Evolutionary conservation across 1,140 invertebrate genomes (phyloP).

Genomic region (Bilobella aurantiaca): DNA sequence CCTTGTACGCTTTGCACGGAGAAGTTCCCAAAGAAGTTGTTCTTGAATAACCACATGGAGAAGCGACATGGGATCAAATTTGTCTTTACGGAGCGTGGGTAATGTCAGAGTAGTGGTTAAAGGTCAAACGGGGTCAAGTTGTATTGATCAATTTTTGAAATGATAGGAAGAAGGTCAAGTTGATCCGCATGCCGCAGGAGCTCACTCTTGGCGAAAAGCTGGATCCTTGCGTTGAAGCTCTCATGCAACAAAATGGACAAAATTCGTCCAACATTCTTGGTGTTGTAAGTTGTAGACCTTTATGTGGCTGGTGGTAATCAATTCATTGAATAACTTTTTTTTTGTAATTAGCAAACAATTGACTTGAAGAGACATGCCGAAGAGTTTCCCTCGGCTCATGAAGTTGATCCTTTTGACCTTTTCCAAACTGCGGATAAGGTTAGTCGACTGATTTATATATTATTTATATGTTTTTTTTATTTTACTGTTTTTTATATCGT

Average conservation of each 20-base stretch:
- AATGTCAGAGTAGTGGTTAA: not conserved
- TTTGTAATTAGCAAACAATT: not conserved
- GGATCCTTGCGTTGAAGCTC: slow-evolving; percentile 22
- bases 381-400: not conserved
- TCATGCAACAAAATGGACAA: slow-evolving; percentile 1
- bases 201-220: slow-evolving; percentile 20
- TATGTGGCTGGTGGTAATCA: not conserved
- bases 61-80: slow-evolving; percentile 27
- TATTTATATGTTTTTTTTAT: not conserved
- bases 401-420: not conserved
- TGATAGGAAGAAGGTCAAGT: slow-evolving; percentile 24
- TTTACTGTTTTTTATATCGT: not conserved
- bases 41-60: slow-evolving; percentile 27
- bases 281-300: slow-evolving; percentile 5
- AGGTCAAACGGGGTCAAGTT: not conserved
- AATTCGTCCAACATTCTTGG: not conserved
- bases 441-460: not conserved
- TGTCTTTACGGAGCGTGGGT: slow-evolving; percentile 29
- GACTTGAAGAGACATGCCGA: not conserved
- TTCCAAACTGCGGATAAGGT: not conserved
- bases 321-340: not conserved
- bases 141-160: not conserved
- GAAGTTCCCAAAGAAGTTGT: slow-evolving; percentile 22
- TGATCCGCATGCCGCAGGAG: slow-evolving; percentile 26
- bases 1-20: slow-evolving; percentile 19